phyloP scores from a whole-genome alignment of 2,888 invertebrate genomes.

The Acanthococcus lagerstroemiae region DNA sequence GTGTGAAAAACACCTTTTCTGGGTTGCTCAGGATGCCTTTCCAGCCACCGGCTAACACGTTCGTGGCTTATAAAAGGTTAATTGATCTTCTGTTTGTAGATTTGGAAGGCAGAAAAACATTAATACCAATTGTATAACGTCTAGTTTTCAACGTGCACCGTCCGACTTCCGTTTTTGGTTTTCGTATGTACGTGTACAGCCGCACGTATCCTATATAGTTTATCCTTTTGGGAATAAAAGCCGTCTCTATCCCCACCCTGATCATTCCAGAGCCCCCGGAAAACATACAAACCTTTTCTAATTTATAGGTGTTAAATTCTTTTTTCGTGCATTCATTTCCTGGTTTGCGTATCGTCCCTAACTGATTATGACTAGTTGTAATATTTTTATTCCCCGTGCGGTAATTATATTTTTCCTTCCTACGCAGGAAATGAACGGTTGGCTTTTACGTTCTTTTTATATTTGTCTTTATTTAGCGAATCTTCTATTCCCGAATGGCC shows the following conservation, averaged over 20 bases:
- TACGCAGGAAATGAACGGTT: slow-evolving; percentile 26
- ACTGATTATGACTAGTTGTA: slow-evolving; percentile 29
- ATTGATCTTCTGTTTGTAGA: slow-evolving; percentile 9
- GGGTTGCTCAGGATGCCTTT: not conserved
- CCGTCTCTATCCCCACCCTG: not conserved
- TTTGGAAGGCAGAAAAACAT: slow-evolving; percentile 15
- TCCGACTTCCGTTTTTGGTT: slow-evolving; percentile 17
- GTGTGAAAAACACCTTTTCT: not conserved
- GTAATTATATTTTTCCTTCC: slow-evolving; percentile 24
- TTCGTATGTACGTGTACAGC: not conserved
- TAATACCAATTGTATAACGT: slow-evolving; percentile 22
- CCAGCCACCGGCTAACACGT: not conserved
- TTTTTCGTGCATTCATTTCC: slow-evolving; percentile 22
- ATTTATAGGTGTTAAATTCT: slow-evolving; percentile 28
- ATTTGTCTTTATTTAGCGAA: slow-evolving; percentile 29
- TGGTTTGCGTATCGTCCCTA: slow-evolving; percentile 26
- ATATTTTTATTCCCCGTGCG: slow-evolving; percentile 26
- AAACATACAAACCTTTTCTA: slow-evolving; percentile 25
- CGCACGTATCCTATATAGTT: too few relatives aligned
- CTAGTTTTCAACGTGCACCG: slow-evolving; percentile 12
- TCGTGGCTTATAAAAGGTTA: slow-evolving; percentile 7
- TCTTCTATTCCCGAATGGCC: slow-evolving; percentile 26
- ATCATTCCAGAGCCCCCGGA: slow-evolving; percentile 1
- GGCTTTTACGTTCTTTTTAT: slow-evolving; percentile 28
- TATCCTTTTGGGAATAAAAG: slow-evolving; percentile 17